Evolutionary conservation across 1,140 invertebrate species (phyloP), one percentile per base, ranked within the genome.

Genomic region (Drosophila prosaltans): DNA sequence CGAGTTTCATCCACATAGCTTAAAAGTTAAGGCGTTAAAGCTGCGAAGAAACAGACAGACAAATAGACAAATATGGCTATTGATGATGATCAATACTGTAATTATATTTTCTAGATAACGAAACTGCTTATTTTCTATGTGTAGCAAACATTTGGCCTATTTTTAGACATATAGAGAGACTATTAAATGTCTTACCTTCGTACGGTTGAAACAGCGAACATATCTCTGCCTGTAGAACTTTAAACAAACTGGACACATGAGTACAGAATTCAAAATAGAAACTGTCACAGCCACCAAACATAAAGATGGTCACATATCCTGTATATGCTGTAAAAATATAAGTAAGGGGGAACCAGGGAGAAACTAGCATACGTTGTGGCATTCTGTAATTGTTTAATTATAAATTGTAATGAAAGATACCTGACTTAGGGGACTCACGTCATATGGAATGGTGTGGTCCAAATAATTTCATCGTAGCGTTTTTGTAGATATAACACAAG

Each of bases 221-320:
- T 6, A 78, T 41, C 45, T 91, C 88, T 5, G 55, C 26, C 24
- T 86, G 76, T 0, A 91, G 60, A 0, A 76, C 45, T 11, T 80
- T 69, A 16, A 91, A 78, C 0, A 91, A 65, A 0, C 74, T 66
- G 0, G 78, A 69, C 0, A 76, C 65, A 21, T 92, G 74, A 0
- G 66, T 41, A 21, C 91, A 92, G 36, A 88, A 90, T 68, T 91
- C 90, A 64, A 91, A 91, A 45, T 91, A 91, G 59, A 90, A 90
- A 1, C 80, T 80, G 64, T 91, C 90, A 5, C 74, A 81, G 48
- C 90, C 90, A 5, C 75, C 71, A 26, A 91, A 91, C 80, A 81
- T 89, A 2, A 89, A 91, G 24, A 91, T 74, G 32, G 91, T 92
- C 21, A 91, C 67, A 57, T 88, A 91, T 1, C 78, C 84, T 0